Evolutionary conservation across 2,113 vertebrate species (phyloP).

Genomic region (Pluvialis apricaria): DNA sequence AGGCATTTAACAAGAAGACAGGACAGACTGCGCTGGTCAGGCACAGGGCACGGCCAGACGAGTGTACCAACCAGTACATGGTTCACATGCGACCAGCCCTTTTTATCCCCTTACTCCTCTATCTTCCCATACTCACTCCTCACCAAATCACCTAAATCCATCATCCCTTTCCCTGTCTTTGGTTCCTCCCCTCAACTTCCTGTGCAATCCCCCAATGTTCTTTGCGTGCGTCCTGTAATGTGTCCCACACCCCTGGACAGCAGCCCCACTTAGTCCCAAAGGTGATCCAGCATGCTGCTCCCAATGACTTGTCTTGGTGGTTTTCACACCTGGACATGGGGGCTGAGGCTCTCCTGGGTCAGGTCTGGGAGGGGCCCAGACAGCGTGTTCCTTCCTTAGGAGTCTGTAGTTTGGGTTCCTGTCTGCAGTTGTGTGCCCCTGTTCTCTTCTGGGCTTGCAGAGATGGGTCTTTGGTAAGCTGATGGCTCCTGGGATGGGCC

Average conservation of each 20-base stretch:
- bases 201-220: too few species aligned
- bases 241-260: background rate
- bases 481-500: background rate
- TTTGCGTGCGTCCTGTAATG: background rate
- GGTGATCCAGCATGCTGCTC: background rate
- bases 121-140: background rate
- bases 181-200: background rate
- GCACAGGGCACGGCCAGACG: background rate
- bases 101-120: background rate
- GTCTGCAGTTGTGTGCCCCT: background rate
- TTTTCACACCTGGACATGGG: background rate
- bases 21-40: background rate
- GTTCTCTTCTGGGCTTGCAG: too few species aligned
- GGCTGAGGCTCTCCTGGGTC: background rate
- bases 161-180: background rate
- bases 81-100: fast-evolving
- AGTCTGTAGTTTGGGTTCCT: background rate
- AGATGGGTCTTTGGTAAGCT: background rate
- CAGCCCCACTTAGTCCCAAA: background rate
- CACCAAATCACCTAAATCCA: background rate
- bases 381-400: background rate
- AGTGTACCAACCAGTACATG: fast-evolving
- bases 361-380: background rate
- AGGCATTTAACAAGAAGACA: background rate
- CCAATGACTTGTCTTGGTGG: fast-evolving